A percentile compares a stretch with the other conserved stretches of the same genome.
Evolutionary conservation across 2,797 vertebrate species (phyloP).

Genomic region (Molossus molossus): DNA sequence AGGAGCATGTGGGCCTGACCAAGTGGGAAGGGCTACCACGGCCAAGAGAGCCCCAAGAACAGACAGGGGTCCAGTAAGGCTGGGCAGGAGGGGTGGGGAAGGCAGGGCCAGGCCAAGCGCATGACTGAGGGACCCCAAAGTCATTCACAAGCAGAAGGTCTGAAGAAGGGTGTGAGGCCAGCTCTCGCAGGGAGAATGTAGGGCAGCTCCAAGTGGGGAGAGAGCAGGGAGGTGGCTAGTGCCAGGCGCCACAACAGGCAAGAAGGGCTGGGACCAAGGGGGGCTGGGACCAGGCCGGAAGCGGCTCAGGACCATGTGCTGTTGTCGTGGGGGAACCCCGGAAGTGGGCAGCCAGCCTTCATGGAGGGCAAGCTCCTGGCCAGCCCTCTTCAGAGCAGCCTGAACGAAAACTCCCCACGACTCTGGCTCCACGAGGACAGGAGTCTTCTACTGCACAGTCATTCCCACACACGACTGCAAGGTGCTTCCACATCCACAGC

Average conservation of each 20-base stretch:
- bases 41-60: neutral
- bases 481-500: neutral
- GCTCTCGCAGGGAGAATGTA: neutral
- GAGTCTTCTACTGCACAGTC: neutral
- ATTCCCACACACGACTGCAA: fast-evolving
- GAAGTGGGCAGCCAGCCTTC: neutral
- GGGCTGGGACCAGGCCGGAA: fast-evolving
- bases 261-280: neutral
- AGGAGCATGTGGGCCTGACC: neutral
- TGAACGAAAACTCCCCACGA: no score
- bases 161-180: neutral
- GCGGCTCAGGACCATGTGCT: fast-evolving
- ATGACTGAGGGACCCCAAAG: neutral
- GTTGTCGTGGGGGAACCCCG: fast-evolving
- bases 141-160: neutral
- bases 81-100: neutral
- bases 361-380: neutral
- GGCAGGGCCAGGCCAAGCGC: no score
- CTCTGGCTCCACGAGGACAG: neutral
- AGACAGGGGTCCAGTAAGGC: neutral
- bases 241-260: neutral
- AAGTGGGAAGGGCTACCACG: neutral
- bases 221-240: neutral
- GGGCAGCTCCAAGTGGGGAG: neutral
- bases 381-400: neutral